Percentiles rank a stretch among this genome's conserved stretches.
These are phyloP conservation scores for Steinernema carpocapsae DNA, from an alignment of 2,888 invertebrate species.

Conservation along the genomic window DNA sequence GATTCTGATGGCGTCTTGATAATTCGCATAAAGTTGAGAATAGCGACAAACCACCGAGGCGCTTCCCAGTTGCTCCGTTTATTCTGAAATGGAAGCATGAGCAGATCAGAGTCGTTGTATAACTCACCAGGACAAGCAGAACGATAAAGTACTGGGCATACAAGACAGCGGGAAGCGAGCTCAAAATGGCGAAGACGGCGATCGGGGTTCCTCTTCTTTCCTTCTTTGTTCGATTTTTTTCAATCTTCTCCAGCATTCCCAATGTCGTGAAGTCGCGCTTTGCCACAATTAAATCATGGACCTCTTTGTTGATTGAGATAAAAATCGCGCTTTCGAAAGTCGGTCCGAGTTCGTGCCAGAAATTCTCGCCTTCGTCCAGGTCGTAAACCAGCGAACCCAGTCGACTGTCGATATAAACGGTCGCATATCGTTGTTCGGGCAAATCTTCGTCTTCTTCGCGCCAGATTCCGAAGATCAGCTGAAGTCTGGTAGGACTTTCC, in stretches of 20 bases:
- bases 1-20: neutral
- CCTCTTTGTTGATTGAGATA: neutral
- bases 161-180: neutral
- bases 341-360: neutral
- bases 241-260: neutral
- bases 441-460: neutral
- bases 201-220: neutral
- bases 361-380: neutral
- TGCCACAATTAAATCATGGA: neutral
- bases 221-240: neutral
- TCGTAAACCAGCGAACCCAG: constrained; percentile 21
- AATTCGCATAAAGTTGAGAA: neutral
- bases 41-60: constrained; percentile 2
- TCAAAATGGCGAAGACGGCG: neutral
- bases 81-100: neutral
- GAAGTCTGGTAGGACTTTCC: neutral
- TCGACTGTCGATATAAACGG: constrained; percentile 2
- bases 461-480: constrained; percentile 12
- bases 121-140: neutral
- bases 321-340: neutral
- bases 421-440: constrained; percentile 4
- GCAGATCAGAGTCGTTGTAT: no score
- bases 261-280: neutral
- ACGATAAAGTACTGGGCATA: neutral
- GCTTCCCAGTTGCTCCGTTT: neutral